Conservation (phyloP, 2,888 invertebrate genomes). For the Pterobdella sp. region DNA sequence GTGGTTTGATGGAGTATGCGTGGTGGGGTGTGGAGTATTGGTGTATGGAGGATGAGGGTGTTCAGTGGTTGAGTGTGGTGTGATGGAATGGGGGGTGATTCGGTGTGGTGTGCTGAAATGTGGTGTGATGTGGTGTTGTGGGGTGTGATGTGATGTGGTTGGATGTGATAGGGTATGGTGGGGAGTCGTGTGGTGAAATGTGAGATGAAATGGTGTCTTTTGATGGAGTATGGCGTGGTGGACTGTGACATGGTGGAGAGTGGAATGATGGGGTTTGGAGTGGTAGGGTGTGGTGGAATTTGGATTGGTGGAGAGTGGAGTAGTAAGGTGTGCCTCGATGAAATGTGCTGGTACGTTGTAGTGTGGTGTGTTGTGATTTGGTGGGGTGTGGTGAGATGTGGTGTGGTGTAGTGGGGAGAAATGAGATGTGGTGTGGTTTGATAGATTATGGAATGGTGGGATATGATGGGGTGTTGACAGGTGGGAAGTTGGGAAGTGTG, state of each 20-base stretch:
- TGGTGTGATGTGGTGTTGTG: neutral
- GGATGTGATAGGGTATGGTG: neutral
- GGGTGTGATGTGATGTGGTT: neutral
- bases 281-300: slow-evolving; percentile 2
- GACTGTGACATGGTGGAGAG: neutral
- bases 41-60: neutral
- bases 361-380: neutral
- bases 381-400: slow-evolving; percentile 7
- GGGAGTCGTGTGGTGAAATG: neutral
- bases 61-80: too few relatives aligned
- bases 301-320: slow-evolving; percentile 1
- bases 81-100: neutral
- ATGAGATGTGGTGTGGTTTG: neutral
- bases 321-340: too few relatives aligned
- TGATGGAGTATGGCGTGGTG: too few relatives aligned
- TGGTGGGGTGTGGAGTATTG: neutral
- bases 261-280: neutral
- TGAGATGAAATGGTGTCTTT: neutral
- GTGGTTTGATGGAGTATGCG: too few relatives aligned
- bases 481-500: neutral
- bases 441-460: too few relatives aligned
- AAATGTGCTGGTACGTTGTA: neutral
- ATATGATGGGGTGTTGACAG: neutral
- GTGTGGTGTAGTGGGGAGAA: slow-evolving; percentile 5
- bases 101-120: neutral